Base-by-base conservation (phyloP, 1,140 invertebrate species). In the Ceratina calcarata region DNA sequence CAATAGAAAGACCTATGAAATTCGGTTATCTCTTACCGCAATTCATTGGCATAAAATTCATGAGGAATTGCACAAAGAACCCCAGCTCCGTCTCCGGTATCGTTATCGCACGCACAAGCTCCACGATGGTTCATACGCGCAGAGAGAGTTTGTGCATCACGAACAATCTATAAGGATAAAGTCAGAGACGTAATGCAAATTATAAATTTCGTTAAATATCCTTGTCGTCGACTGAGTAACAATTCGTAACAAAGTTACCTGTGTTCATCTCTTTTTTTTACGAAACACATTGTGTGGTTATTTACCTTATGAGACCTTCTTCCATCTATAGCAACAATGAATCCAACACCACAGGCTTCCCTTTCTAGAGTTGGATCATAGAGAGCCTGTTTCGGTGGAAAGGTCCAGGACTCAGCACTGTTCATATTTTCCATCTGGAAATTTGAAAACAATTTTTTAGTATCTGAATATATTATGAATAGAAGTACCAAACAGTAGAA, bases 71-170 rank as follows among this genome's bases (percentile, higher is more conserved):
- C 98, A 64, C 97, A 97, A 81, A 99, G 94, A 32, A 99, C 97
- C 74, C 99, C 99, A 85, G 99, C 99, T 65, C 99, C 99, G 93
- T 99, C 99, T 64, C 99, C 99, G 20, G 98, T 99, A 91, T 99
- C 98, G 93, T 99, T 99, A 94, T 99, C 99, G 93, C 98, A 99
- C 27, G 98, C 97, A 93, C 98, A 99, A 27, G 98, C 99, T 84
- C 99, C 99, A 82, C 99, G 96, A 93, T 99, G 99, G 94, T 99
- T 98, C 99, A 99, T 99, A 87, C 99, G 96, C 89, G 96, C 96
- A 24, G 99, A 96, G 92, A 99, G 95, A 74, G 94, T 97, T 92
- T 98, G 96, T 18, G 98, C 98, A 96, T 99, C 98, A 86, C 96
- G 95, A 83, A 99, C 94, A 89, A 99, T 98, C 97, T 98, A 91